Base-by-base conservation (phyloP, 1,140 invertebrate genomes). In the Neotoxoptera formosana region DNA sequence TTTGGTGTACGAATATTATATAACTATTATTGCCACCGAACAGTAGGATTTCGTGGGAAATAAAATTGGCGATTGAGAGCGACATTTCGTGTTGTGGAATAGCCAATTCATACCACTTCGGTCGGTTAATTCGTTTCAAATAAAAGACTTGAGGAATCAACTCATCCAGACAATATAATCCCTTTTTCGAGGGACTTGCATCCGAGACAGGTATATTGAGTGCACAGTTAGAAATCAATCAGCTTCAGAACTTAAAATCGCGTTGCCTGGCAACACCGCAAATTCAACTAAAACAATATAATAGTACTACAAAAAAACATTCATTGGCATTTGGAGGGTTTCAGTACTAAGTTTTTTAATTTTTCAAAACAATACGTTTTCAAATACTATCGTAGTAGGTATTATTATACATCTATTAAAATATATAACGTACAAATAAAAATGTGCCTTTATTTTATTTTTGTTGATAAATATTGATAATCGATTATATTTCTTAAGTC, bases 181-280 rank as follows among this genome's bases (percentile, higher is more conserved):
- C 45, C 3, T 14, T 87, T 87, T 87, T 87, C 25, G 30, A 48
- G 45, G 30, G 30, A 21, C 30, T 47, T n/a, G 45, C 17, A 48
- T n/a, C 48, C n/a, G 23, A n/a, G 25, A 48, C 21, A 87, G 11
- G 45, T 87, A 87, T 87, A 87, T 87, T 48, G 17, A 48, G 30
- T 36, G 84, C 25, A n/a, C 84, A 20, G 84, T 47, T 41, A 30
- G 45, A 87, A 87, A 87, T 87, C 84, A 87, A 87, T 87, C 84
- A 48, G 45, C 25, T 48, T n/a, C 30, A 48, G 30, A 87, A 87
- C 45, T 87, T 48, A 25, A 25, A 86, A 86, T 86, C 41, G 3
- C 36, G 84, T 86, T 41, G 25, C 84, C n/a, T 47, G 45, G 84
- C 25, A 87, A 87, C 84, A 87, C 11, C 45, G 9, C 14, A 87